Conservation (phyloP, 2,888 invertebrate genomes). For the Dynastes tityus region DNA sequence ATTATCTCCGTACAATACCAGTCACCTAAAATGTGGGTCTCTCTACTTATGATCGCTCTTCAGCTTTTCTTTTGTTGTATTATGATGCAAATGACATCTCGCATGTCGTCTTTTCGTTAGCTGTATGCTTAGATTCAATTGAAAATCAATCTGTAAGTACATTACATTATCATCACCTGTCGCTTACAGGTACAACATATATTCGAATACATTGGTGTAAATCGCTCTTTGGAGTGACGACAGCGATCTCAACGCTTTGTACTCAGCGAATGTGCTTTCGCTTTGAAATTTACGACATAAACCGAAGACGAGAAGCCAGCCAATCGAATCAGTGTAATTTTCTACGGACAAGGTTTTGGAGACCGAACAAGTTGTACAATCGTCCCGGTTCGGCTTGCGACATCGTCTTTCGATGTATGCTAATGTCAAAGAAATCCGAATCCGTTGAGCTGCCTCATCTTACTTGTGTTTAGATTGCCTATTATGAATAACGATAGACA, state of each 20-base stretch:
- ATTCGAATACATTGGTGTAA: no score
- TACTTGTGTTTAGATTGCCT: neutral
- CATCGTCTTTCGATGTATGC: neutral
- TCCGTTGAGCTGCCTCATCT: neutral
- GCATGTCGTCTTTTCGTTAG: no score
- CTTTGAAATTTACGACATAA: neutral
- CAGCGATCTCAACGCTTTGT: neutral
- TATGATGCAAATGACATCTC: no score
- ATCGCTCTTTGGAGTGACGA: no score
- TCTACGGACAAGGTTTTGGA: slow-evolving; percentile 1
- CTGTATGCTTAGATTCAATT: no score
- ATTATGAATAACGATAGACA: neutral
- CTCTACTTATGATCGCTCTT: no score
- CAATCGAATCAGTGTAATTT: neutral
- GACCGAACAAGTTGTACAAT: slow-evolving; percentile 6
- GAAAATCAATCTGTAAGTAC: no score
- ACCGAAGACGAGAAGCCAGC: neutral
- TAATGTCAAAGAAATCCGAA: neutral
- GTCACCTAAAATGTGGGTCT: no score
- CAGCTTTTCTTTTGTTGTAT: no score
- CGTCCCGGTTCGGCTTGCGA: neutral
- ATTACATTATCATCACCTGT: no score
- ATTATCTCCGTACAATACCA: no score
- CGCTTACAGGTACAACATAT: no score
- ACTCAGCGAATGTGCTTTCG: neutral